phyloP scores from a whole-genome alignment of 2,888 invertebrate genomes.

The Hermaeophaga mercurialis region DNA sequence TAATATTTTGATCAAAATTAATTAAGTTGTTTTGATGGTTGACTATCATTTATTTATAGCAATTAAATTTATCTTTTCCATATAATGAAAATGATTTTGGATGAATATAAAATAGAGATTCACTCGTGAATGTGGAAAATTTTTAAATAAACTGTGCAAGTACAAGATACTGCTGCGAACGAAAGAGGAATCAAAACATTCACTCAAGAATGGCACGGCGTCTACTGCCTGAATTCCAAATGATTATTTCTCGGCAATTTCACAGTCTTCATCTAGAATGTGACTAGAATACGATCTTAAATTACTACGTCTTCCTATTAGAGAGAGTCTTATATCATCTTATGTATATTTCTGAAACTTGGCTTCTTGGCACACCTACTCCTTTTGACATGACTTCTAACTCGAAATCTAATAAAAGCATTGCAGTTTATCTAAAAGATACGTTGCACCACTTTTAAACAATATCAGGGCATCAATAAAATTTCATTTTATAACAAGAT shows the following conservation, averaged over 20 bases:
- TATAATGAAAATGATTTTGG: too few relatives aligned
- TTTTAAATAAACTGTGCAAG: neutral
- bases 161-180: neutral
- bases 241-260: conserved; percentile 9
- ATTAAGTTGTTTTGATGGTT: too few relatives aligned
- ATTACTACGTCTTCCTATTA: conserved; percentile 14
- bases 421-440: neutral
- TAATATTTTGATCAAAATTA: too few relatives aligned
- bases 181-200: conserved; percentile 9
- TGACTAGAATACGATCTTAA: conserved; percentile 8
- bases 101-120: too few relatives aligned
- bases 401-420: neutral
- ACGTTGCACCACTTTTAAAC: too few relatives aligned
- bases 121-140: neutral
- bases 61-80: too few relatives aligned
- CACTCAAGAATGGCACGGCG: conserved; percentile 4
- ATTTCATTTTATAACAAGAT: too few relatives aligned
- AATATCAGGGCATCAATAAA: too few relatives aligned
- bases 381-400: neutral
- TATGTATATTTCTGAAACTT: conserved; percentile 5
- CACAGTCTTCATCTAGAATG: conserved; percentile 10
- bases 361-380: conserved; percentile 1
- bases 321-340: conserved; percentile 9
- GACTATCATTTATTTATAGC: too few relatives aligned
- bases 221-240: conserved; percentile 5